Base-by-base conservation (phyloP, 2,888 invertebrate species). In the Amphipoea lucens region DNA sequence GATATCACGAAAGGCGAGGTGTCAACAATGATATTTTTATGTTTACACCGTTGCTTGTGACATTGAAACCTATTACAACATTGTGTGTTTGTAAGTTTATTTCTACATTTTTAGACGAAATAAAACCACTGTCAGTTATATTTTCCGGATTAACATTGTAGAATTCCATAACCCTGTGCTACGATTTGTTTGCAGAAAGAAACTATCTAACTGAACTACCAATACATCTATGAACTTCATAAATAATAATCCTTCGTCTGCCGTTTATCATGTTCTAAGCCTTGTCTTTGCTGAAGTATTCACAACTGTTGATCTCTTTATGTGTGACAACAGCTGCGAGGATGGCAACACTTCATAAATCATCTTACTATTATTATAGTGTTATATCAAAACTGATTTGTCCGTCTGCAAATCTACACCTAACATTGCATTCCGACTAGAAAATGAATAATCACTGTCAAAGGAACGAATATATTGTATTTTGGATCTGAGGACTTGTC, bases 241-340 rank as follows among this genome's bases (percentile, higher is more conserved):
- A 74, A 71, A 83, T 68, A 83, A 71, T 71, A 73, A 71, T 74
- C 7, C 9, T 71, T 11, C 17, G 51, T 74, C 20, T 7, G 23
- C 51, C 57, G 29, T 83, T 78, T 74, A 87, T 87, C 84, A 68
- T 65, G 42, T 74, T 66, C 65, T 29, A 36, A 68, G 40, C 29
- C 65, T 42, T 78, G 63, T 86, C 62, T 62, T 83, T 48, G 54
- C 65, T 71, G 57, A n/a, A 71, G 45, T 63, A 54, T 74, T 67
- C 12, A 60, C 40, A 71, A 71, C 51, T 78, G 71, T 74, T 78
- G 48, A 79, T 79, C 40, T 57, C 51, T 79, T 71, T 84, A 78
- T 71, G 11, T 51, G 14, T 54, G 71, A 65, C 74, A 78, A 72
- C 84, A 87, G 87, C 74, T 87, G 84, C 74, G 23, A 87, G 5